Percentiles rank a stretch among this genome's conserved stretches.
These are phyloP conservation scores for Nomada ferruginata DNA, from an alignment of 2,888 invertebrate genomes.

Conservation along the genomic window DNA sequence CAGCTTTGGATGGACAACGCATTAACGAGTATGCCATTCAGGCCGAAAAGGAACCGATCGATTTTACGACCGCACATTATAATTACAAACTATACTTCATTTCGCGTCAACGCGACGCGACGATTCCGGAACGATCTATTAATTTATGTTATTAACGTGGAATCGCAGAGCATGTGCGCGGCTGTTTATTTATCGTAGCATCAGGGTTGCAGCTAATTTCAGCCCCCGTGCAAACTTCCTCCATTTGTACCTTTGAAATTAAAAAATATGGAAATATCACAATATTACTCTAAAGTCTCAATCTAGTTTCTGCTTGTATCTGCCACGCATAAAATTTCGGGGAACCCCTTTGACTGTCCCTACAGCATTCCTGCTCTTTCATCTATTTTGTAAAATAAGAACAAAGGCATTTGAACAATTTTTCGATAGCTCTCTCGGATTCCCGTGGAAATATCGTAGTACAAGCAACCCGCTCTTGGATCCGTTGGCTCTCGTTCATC, in stretches of 20 bases:
- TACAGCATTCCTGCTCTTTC: too few species aligned
- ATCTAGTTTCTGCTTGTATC: too few species aligned
- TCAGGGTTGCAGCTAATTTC: too few species aligned
- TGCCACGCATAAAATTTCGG: too few species aligned
- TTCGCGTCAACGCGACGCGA: not conserved
- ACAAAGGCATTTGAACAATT: not conserved
- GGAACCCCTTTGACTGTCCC: too few species aligned
- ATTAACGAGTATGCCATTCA: constrained; percentile 22
- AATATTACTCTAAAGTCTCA: too few species aligned
- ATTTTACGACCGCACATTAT: constrained; percentile 8
- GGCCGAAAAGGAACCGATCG: constrained; percentile 1
- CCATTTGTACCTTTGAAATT: too few species aligned
- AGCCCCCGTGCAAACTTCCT: too few species aligned
- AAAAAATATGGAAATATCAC: too few species aligned
- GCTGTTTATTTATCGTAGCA: too few species aligned
- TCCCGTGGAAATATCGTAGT: not conserved
- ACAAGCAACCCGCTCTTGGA: too few species aligned
- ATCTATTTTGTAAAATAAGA: not conserved
- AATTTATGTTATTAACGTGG: constrained; percentile 1
- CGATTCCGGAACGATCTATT: not conserved
- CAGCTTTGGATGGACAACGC: not conserved
- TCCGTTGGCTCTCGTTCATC: too few species aligned
- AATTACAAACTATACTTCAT: constrained; percentile 10
- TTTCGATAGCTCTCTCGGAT: not conserved
- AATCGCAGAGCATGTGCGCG: not conserved